Evolutionary conservation across 2,113 vertebrate genomes (phyloP), one percentile per base, ranked within the genome.

Genomic region (Ciconia stormi): DNA sequence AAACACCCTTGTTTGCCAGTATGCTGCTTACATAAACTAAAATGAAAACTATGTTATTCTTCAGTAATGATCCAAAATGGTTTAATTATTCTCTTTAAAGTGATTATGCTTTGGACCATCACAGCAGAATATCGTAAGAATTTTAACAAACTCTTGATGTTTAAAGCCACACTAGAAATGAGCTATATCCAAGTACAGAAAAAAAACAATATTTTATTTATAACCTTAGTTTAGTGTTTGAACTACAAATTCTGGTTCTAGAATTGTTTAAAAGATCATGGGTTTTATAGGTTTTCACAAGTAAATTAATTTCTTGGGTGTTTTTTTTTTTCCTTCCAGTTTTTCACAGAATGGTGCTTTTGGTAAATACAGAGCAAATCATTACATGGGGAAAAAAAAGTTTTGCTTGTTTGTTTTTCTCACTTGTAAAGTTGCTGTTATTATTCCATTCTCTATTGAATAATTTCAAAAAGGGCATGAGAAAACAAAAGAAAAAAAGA

Each of bases 221-320:
- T 99, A 99, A 99, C 98, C 98, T 99, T 99, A 98, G 98, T 98
- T 98, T 99, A 99, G 98, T 98, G 98, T 98, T 99, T 99, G 98
- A 99, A 99, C 99, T 99, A 99, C 99, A 99, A 99, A 99, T 98
- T 99, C 98, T 98, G 98, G 94, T 99, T 99, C 99, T 99, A 99
- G 98, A 99, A 98, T 98, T 97, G 82, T 99, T 99, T 98, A 97
- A 99, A 99, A 99, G 98, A 98, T 99, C 98, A 98, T 99, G 98
- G 99, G 94, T 63, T 97, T 98, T 97, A 98, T 99, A 98, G 98
- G 98, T 98, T 98, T 97, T 98, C 97, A 99, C 98, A 99, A 98
- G 98, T 98, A 99, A 99, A 99, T 98, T 98, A 98, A 97, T 97
- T 94, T 97, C 82, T 91, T 98, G 95, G 98, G 97, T 7, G 96